Base-by-base conservation (phyloP, 2,888 invertebrate genomes). In the Venusia cambrica region DNA sequence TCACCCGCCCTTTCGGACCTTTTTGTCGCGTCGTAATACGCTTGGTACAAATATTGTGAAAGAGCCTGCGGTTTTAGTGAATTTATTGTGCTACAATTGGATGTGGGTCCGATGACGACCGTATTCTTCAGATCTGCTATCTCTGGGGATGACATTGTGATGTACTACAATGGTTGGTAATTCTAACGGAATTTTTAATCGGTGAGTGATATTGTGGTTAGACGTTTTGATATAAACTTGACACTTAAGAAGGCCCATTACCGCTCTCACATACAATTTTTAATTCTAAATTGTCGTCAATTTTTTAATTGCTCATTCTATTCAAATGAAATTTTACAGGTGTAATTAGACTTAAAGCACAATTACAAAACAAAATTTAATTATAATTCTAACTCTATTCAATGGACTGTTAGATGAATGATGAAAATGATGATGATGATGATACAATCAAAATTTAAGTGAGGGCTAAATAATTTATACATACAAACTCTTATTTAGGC, bases 1-100 rank as follows among this genome's bases (percentile, higher is more conserved):
- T 85, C 83, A 85, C 74, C 73, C 83, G 84, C 81, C 87, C 78
- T 83, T 84, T 84, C 83, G 81, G 84, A 73, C 77, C 74, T 83
- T 87, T 87, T 85, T 85, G 84, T 77, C 80, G 73, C 73, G 56
- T 63, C 63, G 65, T 70, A 73, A 73, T 73, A 71, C 73, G 68
- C 68, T 76, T 77, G 84, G 77, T 77, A 85, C 84, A 85, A 87
- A 87, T 84, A 85, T 85, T 87, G 80, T 87, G 83, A 85, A 84
- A 80, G 80, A 74, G 69, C 73, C 77, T 85, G 84, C 74, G 85
- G 81, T 81, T 77, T 73, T 72, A 73, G 73, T 78, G 64, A 81
- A 84, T 87, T 87, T 85, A 87, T 85, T 84, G 76, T 80, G 66
- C 68, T 70, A 73, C 75, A 73, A 73, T 79, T 72, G 79, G 74